Evolutionary conservation across 2,797 vertebrate species (phyloP).

Genomic region (Rallus crepitans): DNA sequence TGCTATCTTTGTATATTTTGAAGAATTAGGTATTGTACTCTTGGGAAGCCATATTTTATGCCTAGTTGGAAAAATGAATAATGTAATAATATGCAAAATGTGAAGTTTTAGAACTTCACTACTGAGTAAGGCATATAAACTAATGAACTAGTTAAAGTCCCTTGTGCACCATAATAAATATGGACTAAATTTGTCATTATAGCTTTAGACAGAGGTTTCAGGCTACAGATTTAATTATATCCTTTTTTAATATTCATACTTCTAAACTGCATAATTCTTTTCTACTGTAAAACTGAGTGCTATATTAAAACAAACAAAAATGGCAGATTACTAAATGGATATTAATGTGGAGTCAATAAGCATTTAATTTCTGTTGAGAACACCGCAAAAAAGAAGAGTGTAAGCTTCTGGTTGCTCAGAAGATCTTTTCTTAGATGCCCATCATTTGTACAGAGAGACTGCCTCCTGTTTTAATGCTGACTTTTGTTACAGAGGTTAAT

Average conservation of each 20-base stretch:
- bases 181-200: conserved; percentile 90
- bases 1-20: conserved; percentile 89
- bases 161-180: conserved; percentile 88
- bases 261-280: conserved; percentile 87
- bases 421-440: conserved; percentile 55
- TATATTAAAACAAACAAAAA: conserved; percentile 88
- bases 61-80: conserved; percentile 89
- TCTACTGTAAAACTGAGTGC: conserved; percentile 82
- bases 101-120: conserved; percentile 87
- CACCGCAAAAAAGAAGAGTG: conserved; percentile 29
- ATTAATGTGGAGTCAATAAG: conserved; percentile 83
- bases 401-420: conserved; percentile 40
- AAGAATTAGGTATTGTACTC: conserved; percentile 89
- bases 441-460: neutral
- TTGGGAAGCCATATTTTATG: conserved; percentile 87
- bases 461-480: conserved; percentile 51
- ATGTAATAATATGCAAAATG: conserved; percentile 89
- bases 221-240: conserved; percentile 90
- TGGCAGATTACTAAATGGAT: conserved; percentile 86
- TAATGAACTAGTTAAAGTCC: conserved; percentile 88
- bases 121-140: conserved; percentile 86
- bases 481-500: conserved; percentile 73
- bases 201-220: conserved; percentile 88
- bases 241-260: conserved; percentile 90
- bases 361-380: conserved; percentile 81